Evolutionary conservation across 2,797 vertebrate genomes (phyloP).

Genomic region (Chelmon rostratus): DNA sequence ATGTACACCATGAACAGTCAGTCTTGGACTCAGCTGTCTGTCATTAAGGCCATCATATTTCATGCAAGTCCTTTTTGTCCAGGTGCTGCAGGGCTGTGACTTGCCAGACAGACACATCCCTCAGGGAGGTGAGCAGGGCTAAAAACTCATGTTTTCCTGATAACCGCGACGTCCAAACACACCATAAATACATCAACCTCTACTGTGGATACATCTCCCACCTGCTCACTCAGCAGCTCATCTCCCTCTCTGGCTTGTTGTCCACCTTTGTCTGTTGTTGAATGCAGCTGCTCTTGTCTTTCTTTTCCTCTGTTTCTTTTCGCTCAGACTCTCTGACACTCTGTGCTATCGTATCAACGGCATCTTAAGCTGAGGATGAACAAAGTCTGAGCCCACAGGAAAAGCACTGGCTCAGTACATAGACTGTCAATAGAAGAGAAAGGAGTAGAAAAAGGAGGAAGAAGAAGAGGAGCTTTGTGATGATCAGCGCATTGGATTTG

Average conservation of each 20-base stretch:
- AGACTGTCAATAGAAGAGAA: conserved; percentile 2
- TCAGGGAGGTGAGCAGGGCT: conserved; percentile 18
- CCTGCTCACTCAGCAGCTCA: conserved; percentile 17
- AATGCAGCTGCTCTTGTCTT: conserved; percentile 15
- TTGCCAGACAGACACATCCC: conserved; percentile 1
- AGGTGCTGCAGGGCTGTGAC: conserved; percentile 29
- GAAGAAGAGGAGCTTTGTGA: neutral
- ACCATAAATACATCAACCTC: conserved; percentile 42
- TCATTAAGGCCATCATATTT: conserved; percentile 8
- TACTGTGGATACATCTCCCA: conserved; percentile 28
- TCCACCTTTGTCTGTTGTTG: conserved; percentile 9
- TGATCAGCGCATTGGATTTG: neutral
- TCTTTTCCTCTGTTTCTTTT: conserved; percentile 20
- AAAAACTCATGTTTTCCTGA: conserved; percentile 32
- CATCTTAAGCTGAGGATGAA: conserved; percentile 24
- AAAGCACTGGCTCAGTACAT: neutral
- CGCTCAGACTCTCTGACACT: neutral
- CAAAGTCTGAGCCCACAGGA: conserved; percentile 3
- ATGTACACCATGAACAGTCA: neutral
- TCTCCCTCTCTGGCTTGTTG: conserved; percentile 15
- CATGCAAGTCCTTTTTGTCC: conserved; percentile 2
- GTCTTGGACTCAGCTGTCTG: conserved; percentile 4
- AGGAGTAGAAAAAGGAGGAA: neutral
- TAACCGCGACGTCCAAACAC: conserved; percentile 23
- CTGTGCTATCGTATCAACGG: conserved; percentile 1